Evolutionary conservation across 1,140 invertebrate genomes (phyloP), one percentile per base, ranked within the genome.

Genomic region (Pseudoatta argentina): DNA sequence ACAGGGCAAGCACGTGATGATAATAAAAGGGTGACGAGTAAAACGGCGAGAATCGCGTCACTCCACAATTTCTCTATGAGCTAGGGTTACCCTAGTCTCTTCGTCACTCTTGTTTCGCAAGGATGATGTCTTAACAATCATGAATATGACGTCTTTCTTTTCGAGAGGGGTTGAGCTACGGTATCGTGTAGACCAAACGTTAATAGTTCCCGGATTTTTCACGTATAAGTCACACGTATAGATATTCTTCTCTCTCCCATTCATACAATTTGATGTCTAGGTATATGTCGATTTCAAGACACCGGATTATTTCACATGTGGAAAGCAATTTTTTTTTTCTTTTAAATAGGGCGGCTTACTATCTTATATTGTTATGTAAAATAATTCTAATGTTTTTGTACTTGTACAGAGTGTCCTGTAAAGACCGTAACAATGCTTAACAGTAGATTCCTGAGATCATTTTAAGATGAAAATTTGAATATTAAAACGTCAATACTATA

Each of bases 71-170:
- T 83, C 71, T 39, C 34, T 39, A 6, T 75, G 57, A 27, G 75
- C 57, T 27, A 34, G 34, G 51, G 21, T 79, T 30, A 85, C 83
- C 83, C 83, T 39, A 87, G 53, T 53, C 86, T 87, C 73, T 34
- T 73, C 89, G 86, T 91, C 89, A 83, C 86, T 81, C 86, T 91
- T 86, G 72, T 89, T 73, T 87, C 85, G 89, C 86, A 73, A 88
- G 85, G 89, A 92, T 93, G 93, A 94, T 92, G 93, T 94, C 92
- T 91, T 91, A 89, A 93, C 91, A 90, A 88, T 88, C 82, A 88
- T 90, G 92, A 93, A 93, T 93, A 91, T 91, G 88, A 92, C 88
- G 66, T 93, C 89, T 89, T 91, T 73, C 76, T 69, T 89, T 86
- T 87, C 30, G 88, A 92, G 86, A 91, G 90, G 90, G 88, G 89